Evolutionary conservation across 2,888 invertebrate genomes (phyloP), one percentile per base, ranked within the genome.

Genomic region (Linyphia triangularis): DNA sequence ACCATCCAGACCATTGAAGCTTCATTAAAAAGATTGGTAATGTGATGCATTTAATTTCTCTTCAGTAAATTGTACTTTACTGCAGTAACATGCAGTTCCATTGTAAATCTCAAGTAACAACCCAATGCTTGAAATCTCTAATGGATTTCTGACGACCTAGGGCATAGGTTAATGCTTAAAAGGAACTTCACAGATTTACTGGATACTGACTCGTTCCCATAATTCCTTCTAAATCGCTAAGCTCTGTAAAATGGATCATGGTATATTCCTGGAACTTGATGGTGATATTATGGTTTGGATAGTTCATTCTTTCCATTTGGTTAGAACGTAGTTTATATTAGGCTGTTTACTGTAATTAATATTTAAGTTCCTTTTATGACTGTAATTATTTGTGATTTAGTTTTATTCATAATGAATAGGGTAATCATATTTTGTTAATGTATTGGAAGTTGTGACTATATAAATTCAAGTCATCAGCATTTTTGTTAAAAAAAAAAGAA

Each of bases 141-240:
- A 81, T 81, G 81, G 57, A 69, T 81, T 81, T 81, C 81, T 81
- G 81, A 81, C 69, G 81, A 81, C 69, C 81, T 30, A 22, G 59
- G 30, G 63, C 78, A 78, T 28, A 78, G 78, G 78, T 43, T 78
- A 78, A 78, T 78, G 67, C 43, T n/a, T 65, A 67, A 43, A 43
- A 22, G 78, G 43, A 43, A 61, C 16, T 37, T 59, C 24, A 37
- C 61, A n/a, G 59, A 77, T 77, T 67, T 33, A 67, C 67, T 77
- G 40, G 57, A 33, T 57, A 19, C 59, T n/a, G 73, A 73, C 28
- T 73, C 59, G 24, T 73, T 30, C 26, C 28, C 69, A 40, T 69
- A n/a, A 51, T 51, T 51, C n/a, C 13, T 16, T 5, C 16, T 51
- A n/a, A 51, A 51, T 51, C 51, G 51, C 51, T 51, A 51, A 51